Evolutionary conservation across 1,140 invertebrate genomes (phyloP), one percentile per base, ranked within the genome.

Genomic region (Sinella curviseta): DNA sequence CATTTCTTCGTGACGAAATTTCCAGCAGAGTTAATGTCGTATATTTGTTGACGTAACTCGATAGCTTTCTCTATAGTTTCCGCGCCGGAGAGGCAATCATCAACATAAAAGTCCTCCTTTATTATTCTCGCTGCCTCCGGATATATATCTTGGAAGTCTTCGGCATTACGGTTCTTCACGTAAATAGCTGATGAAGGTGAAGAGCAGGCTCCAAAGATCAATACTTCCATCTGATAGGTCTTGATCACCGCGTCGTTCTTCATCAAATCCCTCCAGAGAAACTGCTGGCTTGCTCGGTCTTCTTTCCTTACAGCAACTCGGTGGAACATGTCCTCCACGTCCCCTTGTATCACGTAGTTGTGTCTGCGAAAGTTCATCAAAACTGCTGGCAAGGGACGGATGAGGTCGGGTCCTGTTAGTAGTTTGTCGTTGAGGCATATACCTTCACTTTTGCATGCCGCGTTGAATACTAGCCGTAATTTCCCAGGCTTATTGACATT

Each of bases 261-360:
- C 3, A 48, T 60, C 39, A 48, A 20, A 0, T 24, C 24, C 14
- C 77, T 17, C 67, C 35, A 81, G n/a, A 79, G 70, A 78, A 79
- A 79, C 3, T 55, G 67, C 8, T 79, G 39, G 14, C 35, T 31
- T 26, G 77, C 17, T 33, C 39, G 24, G 39, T 81, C 80, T 20
- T 67, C 1, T 39, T 54, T n/a, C 57, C 24, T 30, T 4, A 79
- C 35, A 1, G 26, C 20, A 8, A 81, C 78, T 54, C 74, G 80
- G n/a, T 81, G 80, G 74, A 75, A 81, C 80, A 81, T 81, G 3
- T 81, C 78, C n/a, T 31, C 33, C 14, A 81, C 78, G 28, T 81
- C 80, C 14, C 60, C 80, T n/a, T 36, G 31, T 12, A 81, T 12
- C 1, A 77, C 48, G 3, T 79, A n/a, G 34, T 48, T 31, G 14